phyloP scores from a whole-genome alignment of 2,113 vertebrate species.

The Erythrocebus patas region DNA sequence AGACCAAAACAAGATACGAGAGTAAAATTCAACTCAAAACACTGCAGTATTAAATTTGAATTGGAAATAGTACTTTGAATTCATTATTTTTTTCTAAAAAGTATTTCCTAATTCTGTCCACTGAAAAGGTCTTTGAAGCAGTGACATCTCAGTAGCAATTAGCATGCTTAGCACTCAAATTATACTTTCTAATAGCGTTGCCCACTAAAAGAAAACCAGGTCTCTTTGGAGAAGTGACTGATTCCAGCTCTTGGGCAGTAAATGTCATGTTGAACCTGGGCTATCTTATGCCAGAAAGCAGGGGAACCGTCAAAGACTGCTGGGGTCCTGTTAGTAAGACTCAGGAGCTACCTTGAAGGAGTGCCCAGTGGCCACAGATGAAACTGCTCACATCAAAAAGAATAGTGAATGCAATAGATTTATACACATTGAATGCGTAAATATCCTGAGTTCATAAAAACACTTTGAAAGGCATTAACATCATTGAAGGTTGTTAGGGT shows the following conservation, averaged over 20 bases:
- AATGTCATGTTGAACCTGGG: background rate
- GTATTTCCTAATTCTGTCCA: background rate
- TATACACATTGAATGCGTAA: background rate
- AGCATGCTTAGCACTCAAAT: background rate
- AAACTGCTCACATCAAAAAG: background rate
- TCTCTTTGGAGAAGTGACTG: background rate
- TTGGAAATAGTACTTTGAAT: background rate
- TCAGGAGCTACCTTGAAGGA: too few species aligned
- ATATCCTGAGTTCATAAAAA: background rate
- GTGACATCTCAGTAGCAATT: background rate
- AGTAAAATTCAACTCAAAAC: background rate
- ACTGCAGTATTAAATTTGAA: background rate
- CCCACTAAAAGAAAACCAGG: background rate
- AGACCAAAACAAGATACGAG: background rate
- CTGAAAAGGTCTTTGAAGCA: background rate
- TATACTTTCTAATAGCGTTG: background rate
- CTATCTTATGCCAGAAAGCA: background rate
- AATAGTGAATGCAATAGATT: too few species aligned
- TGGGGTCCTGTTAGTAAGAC: background rate
- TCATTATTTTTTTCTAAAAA: background rate
- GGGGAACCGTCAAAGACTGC: background rate
- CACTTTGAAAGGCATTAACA: background rate
- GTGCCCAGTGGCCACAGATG: background rate
- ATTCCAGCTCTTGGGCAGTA: background rate
- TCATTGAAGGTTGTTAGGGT: background rate